These are phyloP conservation scores for Caerostris darwini DNA, from an alignment of 1,140 invertebrate genomes.

Conservation along the genomic window DNA sequence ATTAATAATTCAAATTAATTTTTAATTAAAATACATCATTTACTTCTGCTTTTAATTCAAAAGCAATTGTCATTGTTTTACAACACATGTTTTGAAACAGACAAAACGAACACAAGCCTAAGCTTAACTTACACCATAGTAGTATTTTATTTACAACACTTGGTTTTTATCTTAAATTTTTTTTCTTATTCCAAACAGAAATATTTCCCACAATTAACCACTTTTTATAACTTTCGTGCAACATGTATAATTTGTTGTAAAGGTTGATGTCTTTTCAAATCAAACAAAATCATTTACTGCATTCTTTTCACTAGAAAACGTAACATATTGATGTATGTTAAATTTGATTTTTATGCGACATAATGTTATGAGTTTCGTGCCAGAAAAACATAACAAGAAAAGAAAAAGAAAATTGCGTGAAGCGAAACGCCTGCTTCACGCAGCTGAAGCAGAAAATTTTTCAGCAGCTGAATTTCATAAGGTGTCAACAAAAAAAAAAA, in stretches of 20 bases:
- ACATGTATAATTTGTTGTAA: not conserved
- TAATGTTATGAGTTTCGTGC: not conserved
- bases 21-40: too few species aligned
- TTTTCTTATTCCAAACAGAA: not conserved
- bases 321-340: not conserved
- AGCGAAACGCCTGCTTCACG: constrained; percentile 22
- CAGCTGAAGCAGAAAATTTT: constrained; percentile 53
- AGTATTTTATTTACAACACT: too few species aligned
- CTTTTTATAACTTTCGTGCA: not conserved
- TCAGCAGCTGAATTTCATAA: not conserved
- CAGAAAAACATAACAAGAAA: not conserved
- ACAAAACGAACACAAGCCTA: too few species aligned
- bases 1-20: too few species aligned
- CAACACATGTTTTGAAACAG: too few species aligned
- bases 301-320: not conserved
- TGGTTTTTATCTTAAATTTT: too few species aligned
- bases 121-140: too few species aligned
- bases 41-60: too few species aligned
- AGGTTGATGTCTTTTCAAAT: not conserved
- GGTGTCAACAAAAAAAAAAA: constrained; percentile 43
- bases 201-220: not conserved
- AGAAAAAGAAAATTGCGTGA: constrained; percentile 17
- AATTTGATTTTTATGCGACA: not conserved
- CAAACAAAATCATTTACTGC: not conserved
- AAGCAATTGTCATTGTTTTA: too few species aligned